Evolutionary conservation across 2,113 vertebrate genomes (phyloP), one percentile per base, ranked within the genome.

Genomic region (Rhineura floridana): DNA sequence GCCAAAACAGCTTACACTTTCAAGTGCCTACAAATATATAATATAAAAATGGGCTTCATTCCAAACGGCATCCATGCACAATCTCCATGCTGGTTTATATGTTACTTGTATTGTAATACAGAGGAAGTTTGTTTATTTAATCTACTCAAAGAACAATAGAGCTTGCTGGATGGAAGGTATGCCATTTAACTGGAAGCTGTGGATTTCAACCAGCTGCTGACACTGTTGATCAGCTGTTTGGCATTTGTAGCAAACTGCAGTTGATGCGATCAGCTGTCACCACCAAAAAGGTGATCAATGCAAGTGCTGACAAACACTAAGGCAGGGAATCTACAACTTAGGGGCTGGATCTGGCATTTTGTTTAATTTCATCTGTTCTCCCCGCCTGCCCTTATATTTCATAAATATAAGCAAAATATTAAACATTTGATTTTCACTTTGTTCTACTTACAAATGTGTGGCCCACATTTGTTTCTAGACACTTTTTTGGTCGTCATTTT

Each of bases 181-280:
- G 21, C 75, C 50, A 52, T 46, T 82, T 62, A 82, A 82, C 10
- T 33, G 55, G 67, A 44, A 75, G 70, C 55, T 65, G 72, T n/a
- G 72, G 7, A n/a, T 63, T 59, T 33, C 55, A n/a, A 13, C 46
- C 39, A 77, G 55, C 55, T 52, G 25, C 55, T 65, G 23, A 73
- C 15, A 9, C 44, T 50, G 23, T 65, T 67, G 70, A 52, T 83
- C 87, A 83, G 80, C 80, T 88, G 80, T 83, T 88, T 52, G 15
- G 70, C 39, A 36, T 42, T 83, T 50, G 63, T 55, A 75, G 42
- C 42, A 88, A 65, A 36, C 70, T 76, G 70, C 55, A 42, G 52
- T 76, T 50, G 44, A 52, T 76, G n/a, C 59, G 50, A 13, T 75
- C 33, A 13, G 42, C 69, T 63, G 44, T 82, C 70, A 63, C 44